phyloP scores from a whole-genome alignment of 1,140 invertebrate species.

The Drosophila ercepeae region DNA sequence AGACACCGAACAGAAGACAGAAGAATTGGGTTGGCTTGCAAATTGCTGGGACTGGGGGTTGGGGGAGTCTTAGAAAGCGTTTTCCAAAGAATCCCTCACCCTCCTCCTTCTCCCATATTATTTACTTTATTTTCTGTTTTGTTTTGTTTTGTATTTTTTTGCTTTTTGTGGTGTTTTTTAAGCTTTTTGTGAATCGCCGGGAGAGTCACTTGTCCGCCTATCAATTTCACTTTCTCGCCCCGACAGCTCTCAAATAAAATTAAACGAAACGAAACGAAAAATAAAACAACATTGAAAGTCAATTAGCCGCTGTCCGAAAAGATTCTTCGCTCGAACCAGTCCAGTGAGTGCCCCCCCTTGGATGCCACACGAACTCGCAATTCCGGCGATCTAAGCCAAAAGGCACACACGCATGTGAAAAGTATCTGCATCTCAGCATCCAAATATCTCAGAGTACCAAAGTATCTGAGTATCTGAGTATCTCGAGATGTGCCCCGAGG shows the following conservation, averaged over 20 bases:
- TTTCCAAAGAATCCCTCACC: constrained; percentile 58
- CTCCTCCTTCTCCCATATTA: constrained; percentile 8
- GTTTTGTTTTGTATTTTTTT: too few species aligned
- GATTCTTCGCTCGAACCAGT: constrained; percentile 56
- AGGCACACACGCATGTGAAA: constrained; percentile 13
- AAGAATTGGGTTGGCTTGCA: constrained; percentile 65
- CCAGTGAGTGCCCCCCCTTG: background rate
- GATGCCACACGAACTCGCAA: too few species aligned
- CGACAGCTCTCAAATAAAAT: constrained; percentile 25
- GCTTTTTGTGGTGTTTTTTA: too few species aligned
- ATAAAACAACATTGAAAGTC: constrained; percentile 74
- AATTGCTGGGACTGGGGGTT: too few species aligned
- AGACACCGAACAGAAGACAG: constrained; percentile 21
- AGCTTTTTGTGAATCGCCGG: constrained; percentile 5
- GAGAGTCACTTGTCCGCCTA: constrained; percentile 61
- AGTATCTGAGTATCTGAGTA: too few species aligned
- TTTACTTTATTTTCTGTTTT: background rate
- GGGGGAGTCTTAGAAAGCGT: constrained; percentile 60
- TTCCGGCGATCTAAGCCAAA: constrained; percentile 30
- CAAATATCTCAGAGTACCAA: constrained; percentile 5
- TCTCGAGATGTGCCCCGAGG: constrained; percentile 24
- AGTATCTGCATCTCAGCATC: constrained; percentile 8
- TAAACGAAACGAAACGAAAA: constrained; percentile 15
- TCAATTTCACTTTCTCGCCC: constrained; percentile 77
- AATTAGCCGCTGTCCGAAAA: constrained; percentile 70